These are phyloP conservation scores for Brenthis ino DNA, from an alignment of 2,888 invertebrate species.

Conservation along the genomic window DNA sequence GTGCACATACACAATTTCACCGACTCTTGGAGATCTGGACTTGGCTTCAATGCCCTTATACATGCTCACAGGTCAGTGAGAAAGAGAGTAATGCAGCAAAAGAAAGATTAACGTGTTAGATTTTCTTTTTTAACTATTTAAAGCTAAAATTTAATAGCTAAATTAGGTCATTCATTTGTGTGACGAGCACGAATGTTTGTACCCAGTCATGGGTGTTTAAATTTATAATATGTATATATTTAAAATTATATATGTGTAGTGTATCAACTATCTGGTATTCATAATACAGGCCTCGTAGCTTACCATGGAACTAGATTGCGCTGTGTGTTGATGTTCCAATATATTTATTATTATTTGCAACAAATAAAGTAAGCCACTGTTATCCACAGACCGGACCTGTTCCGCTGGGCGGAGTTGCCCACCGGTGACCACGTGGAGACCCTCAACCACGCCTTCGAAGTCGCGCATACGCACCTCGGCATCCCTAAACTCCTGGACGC, in stretches of 20 bases:
- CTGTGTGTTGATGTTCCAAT: too few species aligned
- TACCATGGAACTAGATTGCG: too few species aligned
- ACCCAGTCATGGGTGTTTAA: too few species aligned
- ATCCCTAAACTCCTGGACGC: slow-evolving; percentile 97
- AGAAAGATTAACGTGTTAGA: not conserved
- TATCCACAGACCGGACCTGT: slow-evolving; percentile 90
- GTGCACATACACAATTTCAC: slow-evolving; percentile 95
- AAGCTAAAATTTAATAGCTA: too few species aligned
- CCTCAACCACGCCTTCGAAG: slow-evolving; percentile 98
- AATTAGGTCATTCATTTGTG: too few species aligned
- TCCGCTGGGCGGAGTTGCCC: slow-evolving; percentile 91
- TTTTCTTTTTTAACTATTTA: not conserved
- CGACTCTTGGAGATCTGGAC: slow-evolving; percentile 96
- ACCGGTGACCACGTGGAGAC: slow-evolving; percentile 95
- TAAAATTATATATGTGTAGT: too few species aligned
- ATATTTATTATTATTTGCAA: too few species aligned
- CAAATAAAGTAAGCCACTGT: not conserved
- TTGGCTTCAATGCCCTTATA: slow-evolving; percentile 99
- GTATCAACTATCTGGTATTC: too few species aligned
- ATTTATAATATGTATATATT: too few species aligned
- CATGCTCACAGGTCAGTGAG: slow-evolving; percentile 89
- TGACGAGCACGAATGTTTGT: too few species aligned
- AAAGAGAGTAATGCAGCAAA: not conserved
- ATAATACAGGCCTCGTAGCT: too few species aligned
- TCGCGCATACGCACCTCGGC: slow-evolving; percentile 95